These are phyloP conservation scores for Thalassophryne amazonica DNA, from an alignment of 2,797 vertebrate genomes.

Conservation along the genomic window DNA sequence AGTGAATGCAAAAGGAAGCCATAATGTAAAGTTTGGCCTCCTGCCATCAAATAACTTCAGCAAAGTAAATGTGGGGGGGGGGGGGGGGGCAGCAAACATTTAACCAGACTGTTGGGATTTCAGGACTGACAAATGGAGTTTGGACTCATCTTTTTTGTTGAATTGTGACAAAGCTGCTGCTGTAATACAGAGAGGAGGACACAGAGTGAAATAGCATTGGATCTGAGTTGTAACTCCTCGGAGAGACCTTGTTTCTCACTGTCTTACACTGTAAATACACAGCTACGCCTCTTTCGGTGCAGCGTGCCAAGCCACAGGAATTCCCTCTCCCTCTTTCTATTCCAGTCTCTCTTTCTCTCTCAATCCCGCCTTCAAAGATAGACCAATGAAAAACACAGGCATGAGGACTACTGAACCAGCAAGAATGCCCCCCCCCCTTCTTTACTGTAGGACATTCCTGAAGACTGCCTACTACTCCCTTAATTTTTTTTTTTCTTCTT, in stretches of 20 bases:
- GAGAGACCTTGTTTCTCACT: constrained; percentile 71
- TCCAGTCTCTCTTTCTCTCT: constrained; percentile 57
- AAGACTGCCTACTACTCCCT: constrained; percentile 20
- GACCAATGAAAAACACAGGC: constrained; percentile 61
- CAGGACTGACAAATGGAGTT: constrained; percentile 5
- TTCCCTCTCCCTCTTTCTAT: constrained; percentile 68
- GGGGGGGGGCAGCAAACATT: constrained; percentile 14
- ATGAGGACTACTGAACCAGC: constrained; percentile 52
- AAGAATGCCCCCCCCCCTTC: constrained; percentile 35
- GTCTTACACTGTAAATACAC: constrained; percentile 73
- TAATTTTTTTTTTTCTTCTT: constrained; percentile 13
- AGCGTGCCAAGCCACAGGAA: constrained; percentile 80
- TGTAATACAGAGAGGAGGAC: constrained; percentile 34
- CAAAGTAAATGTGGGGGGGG: constrained; percentile 27
- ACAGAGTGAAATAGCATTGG: constrained; percentile 50
- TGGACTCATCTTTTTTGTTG: constrained; percentile 32
- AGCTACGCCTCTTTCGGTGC: constrained; percentile 69
- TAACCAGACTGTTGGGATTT: constrained; percentile 9
- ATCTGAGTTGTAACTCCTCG: constrained; percentile 40
- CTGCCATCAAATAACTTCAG: constrained; percentile 36
- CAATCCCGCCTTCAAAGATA: constrained; percentile 71
- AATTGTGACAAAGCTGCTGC: constrained; percentile 39
- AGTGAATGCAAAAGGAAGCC: constrained; percentile 42
- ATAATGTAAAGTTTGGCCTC: constrained; percentile 45
- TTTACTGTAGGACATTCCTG: constrained; percentile 55